Conservation (phyloP, 2,888 invertebrate species). For the Meghimatium bilineatum region DNA sequence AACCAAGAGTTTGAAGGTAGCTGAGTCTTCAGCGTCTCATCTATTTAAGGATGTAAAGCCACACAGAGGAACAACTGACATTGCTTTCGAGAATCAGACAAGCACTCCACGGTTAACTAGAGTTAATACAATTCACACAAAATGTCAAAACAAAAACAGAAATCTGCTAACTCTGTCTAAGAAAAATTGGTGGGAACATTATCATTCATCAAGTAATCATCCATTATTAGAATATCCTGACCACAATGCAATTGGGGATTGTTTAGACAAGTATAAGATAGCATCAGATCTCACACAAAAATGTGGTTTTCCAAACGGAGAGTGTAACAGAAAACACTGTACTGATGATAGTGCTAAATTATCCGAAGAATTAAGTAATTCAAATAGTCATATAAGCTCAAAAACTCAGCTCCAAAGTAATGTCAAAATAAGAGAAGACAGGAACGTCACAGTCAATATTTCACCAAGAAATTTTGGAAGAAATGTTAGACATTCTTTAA, state of each 20-base stretch:
- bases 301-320: too few relatives aligned
- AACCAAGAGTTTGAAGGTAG: not conserved
- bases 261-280: not conserved
- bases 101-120: not conserved
- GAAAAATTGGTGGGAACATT: not conserved
- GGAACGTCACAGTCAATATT: not conserved
- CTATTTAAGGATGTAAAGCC: not conserved
- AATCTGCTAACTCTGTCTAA: not conserved
- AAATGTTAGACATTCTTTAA: not conserved
- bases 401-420: not conserved
- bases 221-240: not conserved
- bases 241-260: not conserved
- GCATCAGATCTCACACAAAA: not conserved
- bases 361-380: not conserved
- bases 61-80: not conserved
- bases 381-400: not conserved
- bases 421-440: slow-evolving; percentile 13
- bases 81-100: not conserved
- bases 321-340: not conserved
- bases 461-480: not conserved
- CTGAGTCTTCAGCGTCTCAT: not conserved
- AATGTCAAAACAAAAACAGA: not conserved
- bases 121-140: not conserved
- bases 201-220: not conserved
- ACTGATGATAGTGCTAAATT: not conserved